These are phyloP conservation scores for Lagopus muta DNA, from an alignment of 2,113 vertebrate genomes.

Conservation along the genomic window DNA sequence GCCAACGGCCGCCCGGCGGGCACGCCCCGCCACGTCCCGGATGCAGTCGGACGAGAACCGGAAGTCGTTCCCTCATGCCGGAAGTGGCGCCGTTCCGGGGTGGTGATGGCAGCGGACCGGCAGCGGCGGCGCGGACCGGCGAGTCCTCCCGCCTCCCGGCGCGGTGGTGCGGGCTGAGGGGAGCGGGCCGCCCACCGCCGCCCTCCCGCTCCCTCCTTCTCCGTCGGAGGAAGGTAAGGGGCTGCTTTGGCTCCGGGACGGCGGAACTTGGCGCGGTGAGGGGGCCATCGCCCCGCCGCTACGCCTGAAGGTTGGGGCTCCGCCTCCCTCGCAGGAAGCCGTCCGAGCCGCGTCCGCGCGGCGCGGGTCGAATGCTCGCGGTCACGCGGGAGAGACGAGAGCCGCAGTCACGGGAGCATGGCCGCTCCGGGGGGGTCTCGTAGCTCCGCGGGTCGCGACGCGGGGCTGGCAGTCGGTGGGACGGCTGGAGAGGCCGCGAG, in stretches of 20 bases:
- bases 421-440: neutral
- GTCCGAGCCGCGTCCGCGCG: too few species aligned
- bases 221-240: constrained; percentile 28
- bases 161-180: constrained; percentile 43
- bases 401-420: too few species aligned
- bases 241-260: too few species aligned
- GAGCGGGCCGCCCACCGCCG: constrained; percentile 42
- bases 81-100: neutral
- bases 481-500: accelerated
- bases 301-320: too few species aligned
- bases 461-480: too few species aligned
- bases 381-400: too few species aligned
- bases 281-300: too few species aligned
- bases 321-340: too few species aligned
- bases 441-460: too few species aligned
- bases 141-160: neutral
- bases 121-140: neutral
- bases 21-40: neutral
- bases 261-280: too few species aligned
- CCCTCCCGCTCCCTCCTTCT: constrained; percentile 61
- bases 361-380: too few species aligned
- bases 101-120: neutral
- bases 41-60: neutral
- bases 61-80: neutral
- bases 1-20: neutral